Base-by-base conservation (phyloP, 2,888 invertebrate species). In the Tinea semifulvella region DNA sequence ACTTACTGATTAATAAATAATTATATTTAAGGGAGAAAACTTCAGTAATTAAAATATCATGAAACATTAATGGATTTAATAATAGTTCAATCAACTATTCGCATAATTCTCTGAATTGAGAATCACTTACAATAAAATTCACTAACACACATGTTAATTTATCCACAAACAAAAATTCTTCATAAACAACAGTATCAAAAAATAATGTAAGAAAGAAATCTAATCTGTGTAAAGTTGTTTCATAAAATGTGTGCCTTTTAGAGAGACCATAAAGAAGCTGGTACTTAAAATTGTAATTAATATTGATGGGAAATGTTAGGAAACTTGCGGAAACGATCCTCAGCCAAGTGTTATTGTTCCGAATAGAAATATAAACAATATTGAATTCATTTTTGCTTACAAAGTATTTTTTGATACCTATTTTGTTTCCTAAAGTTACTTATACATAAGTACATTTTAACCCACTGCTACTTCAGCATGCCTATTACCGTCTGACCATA, bases 271-370 rank as follows among this genome's bases (percentile, higher is more conserved):
- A 40, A 40, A 40, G 40, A 43, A 26, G 19, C 13, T 11, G 18
- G 28, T 20, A 45, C 44, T 48, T 48, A 48, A 50, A 46, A 50
- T 50, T 48, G 45, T 48, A 50, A 50, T 50, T 50, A 50, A 50
- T 50, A 50, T 49, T 47, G 48, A 50, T 46, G 48, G 16, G 27
- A 38, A 43, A 43, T 46, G 46, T 46, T 46, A 20, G 31, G 14
- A 11, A 43, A 43, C 43, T 43, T 31, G 19, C 10, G 17, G 13
- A 42, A 43, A 16, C 43, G 40, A 22, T 40, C 40, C 36, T 36
- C 18, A 36, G 38, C 14, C 14, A 13, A 40, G 20, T 22, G 40
- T 40, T 40, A 22, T 22, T 22, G 20, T 40, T 22, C 10, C 36
- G 17, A 36, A 36, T 18, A 18, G n/a, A n/a, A n/a, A n/a, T 18